Evolutionary conservation across 2,888 invertebrate genomes (phyloP).

Genomic region (Gortyna flavago): DNA sequence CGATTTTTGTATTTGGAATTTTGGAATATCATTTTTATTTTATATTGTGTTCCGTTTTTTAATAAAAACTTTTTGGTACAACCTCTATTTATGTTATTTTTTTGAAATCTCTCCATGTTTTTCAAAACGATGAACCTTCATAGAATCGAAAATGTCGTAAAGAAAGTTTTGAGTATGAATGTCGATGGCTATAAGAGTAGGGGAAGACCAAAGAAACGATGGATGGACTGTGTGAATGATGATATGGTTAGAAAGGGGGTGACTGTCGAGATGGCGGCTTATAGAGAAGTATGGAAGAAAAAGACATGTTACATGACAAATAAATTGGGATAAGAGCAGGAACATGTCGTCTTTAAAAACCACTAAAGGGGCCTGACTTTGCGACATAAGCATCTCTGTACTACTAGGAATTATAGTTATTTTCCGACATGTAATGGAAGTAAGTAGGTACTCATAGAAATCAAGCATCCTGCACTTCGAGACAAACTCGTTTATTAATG

Average conservation of each 20-base stretch:
- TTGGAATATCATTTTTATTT: slow-evolving; percentile 33
- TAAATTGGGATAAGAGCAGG: too few relatives aligned
- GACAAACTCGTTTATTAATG: not conserved
- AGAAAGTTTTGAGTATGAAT: not conserved
- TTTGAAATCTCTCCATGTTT: not conserved
- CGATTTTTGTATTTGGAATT: slow-evolving; percentile 67
- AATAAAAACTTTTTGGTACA: slow-evolving; percentile 2
- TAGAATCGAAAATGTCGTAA: not conserved
- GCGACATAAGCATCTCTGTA: too few relatives aligned
- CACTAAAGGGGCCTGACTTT: not conserved
- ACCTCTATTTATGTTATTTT: not conserved
- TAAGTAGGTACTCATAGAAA: not conserved
- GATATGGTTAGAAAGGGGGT: too few relatives aligned
- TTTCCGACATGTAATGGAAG: slow-evolving; percentile 13
- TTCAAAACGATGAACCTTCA: too few relatives aligned
- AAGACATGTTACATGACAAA: too few relatives aligned
- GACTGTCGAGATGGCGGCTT: too few relatives aligned
- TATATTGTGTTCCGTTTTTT: slow-evolving; percentile 18
- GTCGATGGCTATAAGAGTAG: not conserved
- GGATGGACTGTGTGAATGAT: too few relatives aligned
- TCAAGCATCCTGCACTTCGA: not conserved
- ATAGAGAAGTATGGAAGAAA: too few relatives aligned
- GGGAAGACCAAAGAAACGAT: too few relatives aligned
- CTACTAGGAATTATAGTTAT: not conserved
- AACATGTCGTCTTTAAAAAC: not conserved